Evolutionary conservation across 2,113 vertebrate genomes (phyloP), one percentile per base, ranked within the genome.

Genomic region (Mungos mungo): DNA sequence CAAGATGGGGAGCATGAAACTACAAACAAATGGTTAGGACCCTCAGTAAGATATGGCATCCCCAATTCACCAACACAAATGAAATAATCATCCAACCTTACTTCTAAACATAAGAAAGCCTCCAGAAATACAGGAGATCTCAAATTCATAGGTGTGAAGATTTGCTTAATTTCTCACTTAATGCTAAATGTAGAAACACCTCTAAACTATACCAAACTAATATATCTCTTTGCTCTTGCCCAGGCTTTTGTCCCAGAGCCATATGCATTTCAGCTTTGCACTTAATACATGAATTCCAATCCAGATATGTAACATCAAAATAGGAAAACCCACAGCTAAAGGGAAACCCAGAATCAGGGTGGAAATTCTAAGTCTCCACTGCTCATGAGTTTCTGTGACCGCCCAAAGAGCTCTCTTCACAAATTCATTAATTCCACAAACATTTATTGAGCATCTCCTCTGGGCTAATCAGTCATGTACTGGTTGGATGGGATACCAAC

Each of bases 51-150:
- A 90, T 41, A 25, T 94, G 50, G 50, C 41, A 96, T 82, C 13
- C 72, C 93, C 72, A 50, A 35, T 92, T 27, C 68, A 87, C 69
- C 72, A 96, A 82, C 95, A 47, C 41, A 72, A 96, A 86, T 0
- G 65, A 38, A 66, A 88, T 90, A 92, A 96, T 92, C 95, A 95
- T 31, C 50, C 27, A 41, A 92, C 9, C 23, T 97, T 91, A 80
- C 93, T 97, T 97, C 74, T 96, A 92, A 95, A 52, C 10, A 80
- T 12, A 79, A 72, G 50, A 97, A 97, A 68, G 10, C 65, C 93
- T 15, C 57, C 71, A 66, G 25, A 98, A 96, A 80, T 11, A 81
- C 23, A 94, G 81, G 52, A 47, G 29, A 97, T 89, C 95, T 97
- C 80, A 97, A 95, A 95, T 65, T 94, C 4, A 96, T 25, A 11